Evolutionary conservation across 1,140 invertebrate species (phyloP), one percentile per base, ranked within the genome.

Genomic region (Dendrolimus kikuchii): DNA sequence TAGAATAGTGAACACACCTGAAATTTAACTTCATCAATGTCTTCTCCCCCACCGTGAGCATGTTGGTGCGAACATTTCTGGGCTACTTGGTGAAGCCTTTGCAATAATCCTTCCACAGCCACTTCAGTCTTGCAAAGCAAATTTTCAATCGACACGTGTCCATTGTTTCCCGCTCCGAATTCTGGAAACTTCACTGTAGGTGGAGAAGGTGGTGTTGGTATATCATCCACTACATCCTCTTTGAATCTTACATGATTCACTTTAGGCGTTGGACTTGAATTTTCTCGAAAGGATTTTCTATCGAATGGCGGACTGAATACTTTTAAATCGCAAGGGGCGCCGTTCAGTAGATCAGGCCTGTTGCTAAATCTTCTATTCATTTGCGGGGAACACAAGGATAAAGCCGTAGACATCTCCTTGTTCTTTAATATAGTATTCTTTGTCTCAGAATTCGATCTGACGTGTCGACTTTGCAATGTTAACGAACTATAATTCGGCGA

Each of bases 11-110:
- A 51, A 51, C 51, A 56, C 77, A 91, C 90, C 81, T 92, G 90
- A 73, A 93, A 94, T 64, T 92, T 93, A 38, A 90, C 88, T 75
- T 94, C 93, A 65, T 92, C 92, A 62, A 93, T 92, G 52, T 90
- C 90, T 44, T 89, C 88, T 0, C 92, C 92, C 1, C 92, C 92
- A 0, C 92, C 92, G 37, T 92, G 91, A 0, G 90, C 84, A 65
- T 93, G 92, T 6, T 92, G 91, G 36, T 90, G 89, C 6, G 90
- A 89, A 62, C 92, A 93, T 55, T 91, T 90, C 47, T 90, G 90
- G 0, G 92, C 91, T 37, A 92, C 90, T 63, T 92, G 92, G 59
- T 93, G 92, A 53, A 94, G 70, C 51, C 91, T 80, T 48, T 90
- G 88, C 43, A 93, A 75, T 36, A 94, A 74, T 3, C 90, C 91